Evolutionary conservation across 2,113 vertebrate genomes (phyloP).

Genomic region (Callionymus lyra): DNA sequence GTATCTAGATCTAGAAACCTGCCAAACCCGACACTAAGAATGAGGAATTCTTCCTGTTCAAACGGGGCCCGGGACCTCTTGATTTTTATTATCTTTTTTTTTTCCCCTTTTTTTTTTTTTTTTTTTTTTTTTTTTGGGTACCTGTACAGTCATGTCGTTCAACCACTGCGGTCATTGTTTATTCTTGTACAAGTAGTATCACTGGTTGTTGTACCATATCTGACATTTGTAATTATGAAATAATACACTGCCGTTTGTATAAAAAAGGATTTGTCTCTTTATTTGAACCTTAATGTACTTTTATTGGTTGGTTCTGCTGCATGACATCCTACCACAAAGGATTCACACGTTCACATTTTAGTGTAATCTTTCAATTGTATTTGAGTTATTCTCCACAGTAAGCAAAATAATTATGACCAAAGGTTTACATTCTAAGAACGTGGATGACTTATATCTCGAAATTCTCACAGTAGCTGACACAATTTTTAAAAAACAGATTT

Average conservation of each 20-base stretch:
- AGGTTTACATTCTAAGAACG: too few species aligned
- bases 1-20: too few species aligned
- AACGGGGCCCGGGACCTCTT: constrained; percentile 41
- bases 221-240: constrained; percentile 79
- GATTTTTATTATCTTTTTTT: constrained; percentile 24
- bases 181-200: constrained; percentile 73
- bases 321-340: too few species aligned
- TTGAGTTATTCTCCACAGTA: too few species aligned
- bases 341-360: too few species aligned
- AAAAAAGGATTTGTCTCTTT: constrained; percentile 24
- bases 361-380: too few species aligned
- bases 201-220: constrained; percentile 73
- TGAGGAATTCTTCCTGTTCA: constrained; percentile 33
- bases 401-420: too few species aligned
- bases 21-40: not conserved
- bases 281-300: too few species aligned
- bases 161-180: constrained; percentile 75
- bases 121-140: constrained; percentile 41
- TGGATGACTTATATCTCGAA: too few species aligned
- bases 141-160: constrained; percentile 66
- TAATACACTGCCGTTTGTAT: constrained; percentile 74
- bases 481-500: too few species aligned
- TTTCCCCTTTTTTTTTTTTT: constrained; percentile 15
- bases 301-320: too few species aligned
- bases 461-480: too few species aligned